Evolutionary conservation across 1,140 invertebrate genomes (phyloP), one percentile per base, ranked within the genome.

Genomic region (Scaptomyza hsui): DNA sequence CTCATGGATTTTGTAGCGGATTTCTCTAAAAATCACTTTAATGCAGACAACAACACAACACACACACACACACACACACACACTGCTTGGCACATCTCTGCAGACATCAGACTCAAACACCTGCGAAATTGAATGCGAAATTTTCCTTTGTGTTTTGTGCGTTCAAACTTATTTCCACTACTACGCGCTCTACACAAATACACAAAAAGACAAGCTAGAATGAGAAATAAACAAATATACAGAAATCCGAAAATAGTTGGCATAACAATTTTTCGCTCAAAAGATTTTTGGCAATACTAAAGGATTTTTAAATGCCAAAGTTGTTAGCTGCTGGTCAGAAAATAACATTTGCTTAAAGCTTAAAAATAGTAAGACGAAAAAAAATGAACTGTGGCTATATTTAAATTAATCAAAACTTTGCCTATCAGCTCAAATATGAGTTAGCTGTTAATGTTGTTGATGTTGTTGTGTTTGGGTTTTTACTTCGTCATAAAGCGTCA

Each of bases 61-160:
- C 6, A 32, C 39, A 16, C 39, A 47, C 26, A 9, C 12, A 26
- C 7, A 41, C 0, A 21, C 48, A 18, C 60, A 39, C 18, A 42
- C 49, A 64, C 21, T 39, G 26, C 21, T 59, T 67, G 53, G 16
- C 44, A 21, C 16, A 53, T 45, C 55, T 44, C 55, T 44, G 74
- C 63, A 72, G 76, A 85, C 51, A 56, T 44, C 56, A n/a, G 77
- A 73, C 39, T 83, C 69, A 86, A 85, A 76, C 82, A 77, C 71
- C 82, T 88, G 81, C 81, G 55, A 88, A 86, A 86, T 86, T 88
- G 82, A 86, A 88, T 81, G 77, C 59, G 78, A 88, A 86, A 78
- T 78, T 78, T 78, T 78, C 77, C 82, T 86, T 85, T 85, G 82
- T 10, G 71, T 65, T 75, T 65, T 72, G 45, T 72, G 61, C 35